These are phyloP conservation scores for Pogonophryne albipinna DNA, from an alignment of 2,797 vertebrate genomes.

Conservation along the genomic window DNA sequence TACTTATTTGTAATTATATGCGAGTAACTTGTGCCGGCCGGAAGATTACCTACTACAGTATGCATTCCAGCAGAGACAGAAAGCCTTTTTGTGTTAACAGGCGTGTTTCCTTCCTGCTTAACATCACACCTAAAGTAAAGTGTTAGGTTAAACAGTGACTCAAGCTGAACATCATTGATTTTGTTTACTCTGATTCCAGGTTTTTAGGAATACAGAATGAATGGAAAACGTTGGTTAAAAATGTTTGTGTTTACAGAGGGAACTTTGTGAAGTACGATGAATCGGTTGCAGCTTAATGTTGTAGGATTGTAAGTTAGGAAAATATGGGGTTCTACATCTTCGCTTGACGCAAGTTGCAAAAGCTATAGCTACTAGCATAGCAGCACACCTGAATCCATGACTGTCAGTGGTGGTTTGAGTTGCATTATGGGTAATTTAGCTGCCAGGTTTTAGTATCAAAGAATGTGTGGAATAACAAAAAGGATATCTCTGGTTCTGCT, in stretches of 20 bases:
- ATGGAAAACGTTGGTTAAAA: background rate
- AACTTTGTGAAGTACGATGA: background rate
- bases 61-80: constrained; percentile 25
- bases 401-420: too few species aligned
- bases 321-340: background rate
- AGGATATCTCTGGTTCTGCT: too few species aligned
- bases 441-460: too few species aligned
- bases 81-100: background rate
- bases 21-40: constrained; percentile 21
- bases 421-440: too few species aligned
- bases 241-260: background rate
- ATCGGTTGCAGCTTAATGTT: background rate
- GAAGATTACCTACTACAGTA: background rate
- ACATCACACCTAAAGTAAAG: background rate
- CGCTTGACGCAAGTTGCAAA: background rate
- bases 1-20: constrained; percentile 42
- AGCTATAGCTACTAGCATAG: too few species aligned
- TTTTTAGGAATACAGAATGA: background rate
- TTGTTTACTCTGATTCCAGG: background rate
- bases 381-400: too few species aligned
- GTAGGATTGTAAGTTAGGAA: background rate
- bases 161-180: background rate
- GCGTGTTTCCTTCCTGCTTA: background rate
- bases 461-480: too few species aligned
- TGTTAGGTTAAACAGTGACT: background rate